Evolutionary conservation across 2,113 vertebrate species (phyloP), one percentile per base, ranked within the genome.

Genomic region (Jacana jacana): DNA sequence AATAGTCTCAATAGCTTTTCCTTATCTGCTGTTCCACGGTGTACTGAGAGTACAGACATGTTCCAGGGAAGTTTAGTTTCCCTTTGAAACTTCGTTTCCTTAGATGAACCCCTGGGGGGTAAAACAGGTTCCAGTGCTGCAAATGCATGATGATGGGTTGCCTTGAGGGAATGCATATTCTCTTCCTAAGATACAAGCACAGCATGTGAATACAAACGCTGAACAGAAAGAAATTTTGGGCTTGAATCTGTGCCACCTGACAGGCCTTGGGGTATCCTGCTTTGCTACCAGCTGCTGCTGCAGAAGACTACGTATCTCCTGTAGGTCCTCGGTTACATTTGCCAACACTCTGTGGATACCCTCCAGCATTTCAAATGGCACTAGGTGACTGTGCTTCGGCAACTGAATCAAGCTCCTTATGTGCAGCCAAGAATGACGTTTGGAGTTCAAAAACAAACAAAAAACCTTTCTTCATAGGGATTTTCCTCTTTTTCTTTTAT

Each of bases 281-380:
- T 88, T 86, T 88, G 83, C 64, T 78, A 86, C 80, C 86, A 92
- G 86, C 88, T 91, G 92, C 60, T 86, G 63, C 55, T 66, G 46
- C 33, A 83, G 75, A 70, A 83, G 51, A 88, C 60, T 55, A 28
- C 2, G 0, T 17, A 75, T 46, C 51, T 92, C 69, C 72, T 71
- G 25, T 55, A 91, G 77, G 39, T 42, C 42, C 39, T 28, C 2
- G 1, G 30, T 66, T 54, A 75, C 39, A 54, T 60, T 72, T 95
- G 85, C 85, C 70, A 93, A 37, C 35, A 31, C 22, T 51, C 31
- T 64, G 35, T n/a, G 57, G 48, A 91, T 68, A 68, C 39, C 57
- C 70, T 94, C 75, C 90, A 91, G 85, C 52, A 76, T 63, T 94
- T 89, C 73, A 85, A 76, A 87, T 60, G 52, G 57, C 33, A 37